Evolutionary conservation across 1,140 invertebrate genomes (phyloP).

Genomic region (Drosophila equinoxialis): DNA sequence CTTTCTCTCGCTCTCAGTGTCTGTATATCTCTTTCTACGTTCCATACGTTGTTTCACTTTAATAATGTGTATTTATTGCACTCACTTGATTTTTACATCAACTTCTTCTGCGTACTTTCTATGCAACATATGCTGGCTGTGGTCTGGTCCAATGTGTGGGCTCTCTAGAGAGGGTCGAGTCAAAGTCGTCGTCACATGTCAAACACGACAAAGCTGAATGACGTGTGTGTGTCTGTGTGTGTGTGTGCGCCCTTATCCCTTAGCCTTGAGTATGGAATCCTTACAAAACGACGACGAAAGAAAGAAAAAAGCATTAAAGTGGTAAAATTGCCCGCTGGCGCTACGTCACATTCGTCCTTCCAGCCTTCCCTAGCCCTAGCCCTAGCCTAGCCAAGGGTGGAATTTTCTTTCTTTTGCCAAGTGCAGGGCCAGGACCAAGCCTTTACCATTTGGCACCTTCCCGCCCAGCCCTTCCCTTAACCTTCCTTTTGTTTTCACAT

Average conservation of each 20-base stretch:
- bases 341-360: conserved; percentile 36
- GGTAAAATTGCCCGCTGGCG: conserved; percentile 66
- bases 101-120: conserved; percentile 20
- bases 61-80: conserved; percentile 61
- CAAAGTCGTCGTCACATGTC: conserved; percentile 23
- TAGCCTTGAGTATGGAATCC: conserved; percentile 73
- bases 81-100: conserved; percentile 68
- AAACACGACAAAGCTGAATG: conserved; percentile 9
- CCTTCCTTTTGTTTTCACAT: conserved; percentile 63
- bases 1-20: background rate
- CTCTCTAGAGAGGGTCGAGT: conserved; percentile 19
- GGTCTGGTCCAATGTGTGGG: background rate
- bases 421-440: conserved; percentile 46
- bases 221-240: background rate
- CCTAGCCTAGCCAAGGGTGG: conserved; percentile 56
- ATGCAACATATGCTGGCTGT: conserved; percentile 32
- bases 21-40: background rate
- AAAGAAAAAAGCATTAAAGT: conserved; percentile 40
- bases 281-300: conserved; percentile 46
- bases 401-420: conserved; percentile 58
- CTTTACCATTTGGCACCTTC: conserved; percentile 14
- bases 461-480: conserved; percentile 37
- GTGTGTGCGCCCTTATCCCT: conserved; percentile 9
- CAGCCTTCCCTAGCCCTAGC: background rate
- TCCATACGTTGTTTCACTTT: background rate